Evolutionary conservation across 1,140 invertebrate species (phyloP), one percentile per base, ranked within the genome.

Genomic region (Procambarus clarkii): DNA sequence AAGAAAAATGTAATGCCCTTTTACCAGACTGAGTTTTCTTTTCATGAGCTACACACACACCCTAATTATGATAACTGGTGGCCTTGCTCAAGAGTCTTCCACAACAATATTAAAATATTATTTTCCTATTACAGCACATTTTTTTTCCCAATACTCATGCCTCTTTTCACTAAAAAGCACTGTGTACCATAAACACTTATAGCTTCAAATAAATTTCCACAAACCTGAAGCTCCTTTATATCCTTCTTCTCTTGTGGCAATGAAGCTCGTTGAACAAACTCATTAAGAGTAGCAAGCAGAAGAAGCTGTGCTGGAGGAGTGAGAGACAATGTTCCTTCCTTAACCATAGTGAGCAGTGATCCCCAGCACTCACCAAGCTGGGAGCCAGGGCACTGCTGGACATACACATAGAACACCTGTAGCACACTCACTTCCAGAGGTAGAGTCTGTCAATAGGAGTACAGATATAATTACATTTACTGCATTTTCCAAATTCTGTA

Each of bases 181-280:
- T 34, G 34, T 34, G 34, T 34, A 34, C 34, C 34, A 34, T 34
- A 34, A 34, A 34, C 34, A 34, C 34, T 54, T 3, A 54, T 34
- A 8, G 34, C n/a, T 74, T 74, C 7, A 24, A 74, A 74, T 34
- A n/a, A n/a, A 74, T 9, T 4, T 34, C 7, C 24, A 34, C 69
- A 34, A 44, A 93, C 97, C 95, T 98, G 97, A 45, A 98, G 94
- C 94, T 98, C 97, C 93, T 97, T 96, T 79, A 97, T 96, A 93
- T 98, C 97, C 94, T 98, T 98, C 93, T 97, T 96, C 92, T 98
- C 97, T 91, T 96, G 96, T 93, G 97, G 95, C 24, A 96, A 95
- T 81, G 97, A 97, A 92, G 96, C 97, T 92, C 97, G 96, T 93
- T 97, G 97, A 58, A 98, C 97, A 94, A 98, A 97, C 94, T 98